Evolutionary conservation across 2,113 vertebrate species (phyloP), one percentile per base, ranked within the genome.

Genomic region (Dunckerocampus dactyliophorus): DNA sequence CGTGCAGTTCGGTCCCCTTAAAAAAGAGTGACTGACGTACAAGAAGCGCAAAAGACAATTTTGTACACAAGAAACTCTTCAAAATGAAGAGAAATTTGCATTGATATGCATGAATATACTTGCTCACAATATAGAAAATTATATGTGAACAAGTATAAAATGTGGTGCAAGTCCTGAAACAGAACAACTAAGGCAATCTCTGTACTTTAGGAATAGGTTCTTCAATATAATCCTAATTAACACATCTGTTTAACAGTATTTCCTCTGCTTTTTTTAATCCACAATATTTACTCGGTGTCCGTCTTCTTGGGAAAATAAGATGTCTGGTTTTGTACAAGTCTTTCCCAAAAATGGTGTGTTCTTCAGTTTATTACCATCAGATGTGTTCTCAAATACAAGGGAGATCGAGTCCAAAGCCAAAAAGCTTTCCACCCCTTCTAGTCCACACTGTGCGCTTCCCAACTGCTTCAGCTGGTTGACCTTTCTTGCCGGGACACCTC

Each of bases 31-130:
- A 84, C 88, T 79, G 83, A 84, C 79, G 71, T 79, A 82, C 74
- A 59, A 56, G 5, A 71, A 81, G 42, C 69, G 69, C 19, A 65
- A 75, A 50, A 69, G 59, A 64, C 65, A 63, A 69, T 67, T 75
- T 73, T 85, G 63, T 83, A 86, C 73, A 87, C 69, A 82, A 87
- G 54, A 48, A 78, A 74, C 89, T 90, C 89, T 91, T 89, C 90
- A 66, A 89, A 90, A 90, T 72, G 89, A 91, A 91, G 90, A 90
- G 85, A 91, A 88, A 88, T 85, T 59, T 85, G 77, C 85, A 90
- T 87, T 81, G 78, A 86, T 78, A 80, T 87, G 86, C 82, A 87
- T 82, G 76, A 87, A 88, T 88, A 77, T 79, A 86, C 87, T 82
- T 84, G 85, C 66, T 43, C 84, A 80, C 77, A 63, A 86, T 90